Percentiles rank a stretch among this genome's conserved stretches.
Conservation (phyloP, 2,113 vertebrate genomes). For the Hymenochirus boettgeri region DNA sequence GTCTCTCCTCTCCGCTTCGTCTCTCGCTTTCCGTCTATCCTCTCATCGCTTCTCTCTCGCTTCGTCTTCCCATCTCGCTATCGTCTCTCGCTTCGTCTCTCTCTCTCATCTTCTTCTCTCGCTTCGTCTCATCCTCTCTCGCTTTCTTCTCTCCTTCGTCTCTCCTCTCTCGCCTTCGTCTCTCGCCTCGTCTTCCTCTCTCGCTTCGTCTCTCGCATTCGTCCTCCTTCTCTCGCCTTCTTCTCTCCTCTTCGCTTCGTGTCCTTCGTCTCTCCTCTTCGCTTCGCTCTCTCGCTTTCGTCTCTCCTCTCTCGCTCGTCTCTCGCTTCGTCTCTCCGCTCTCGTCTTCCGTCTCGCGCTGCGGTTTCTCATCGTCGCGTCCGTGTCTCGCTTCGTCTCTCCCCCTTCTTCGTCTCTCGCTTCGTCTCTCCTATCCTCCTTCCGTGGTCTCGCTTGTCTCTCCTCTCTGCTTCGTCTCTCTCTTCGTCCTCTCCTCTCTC, state of each 20-base stretch:
- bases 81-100: too few relatives aligned
- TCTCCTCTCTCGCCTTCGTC: too few relatives aligned
- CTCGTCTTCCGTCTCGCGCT: background rate
- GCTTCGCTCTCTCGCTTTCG: accelerated
- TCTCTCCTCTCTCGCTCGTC: too few relatives aligned
- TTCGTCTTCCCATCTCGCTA: background rate
- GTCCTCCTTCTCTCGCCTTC: too few relatives aligned
- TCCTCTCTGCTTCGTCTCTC: background rate
- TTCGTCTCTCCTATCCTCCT: background rate
- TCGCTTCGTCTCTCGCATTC: too few relatives aligned
- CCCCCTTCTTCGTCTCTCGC: background rate
- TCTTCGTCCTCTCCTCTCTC: background rate
- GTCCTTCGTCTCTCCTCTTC: background rate
- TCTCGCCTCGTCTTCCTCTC: background rate
- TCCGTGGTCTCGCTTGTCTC: background rate
- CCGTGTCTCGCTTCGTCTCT: background rate
- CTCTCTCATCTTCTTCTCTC: too few relatives aligned
- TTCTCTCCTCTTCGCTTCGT: background rate
- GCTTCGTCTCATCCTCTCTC: too few relatives aligned
- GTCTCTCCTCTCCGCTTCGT: too few relatives aligned
- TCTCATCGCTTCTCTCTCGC: too few relatives aligned
- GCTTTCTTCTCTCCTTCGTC: too few relatives aligned
- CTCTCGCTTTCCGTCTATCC: too few relatives aligned
- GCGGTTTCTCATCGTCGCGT: background rate
- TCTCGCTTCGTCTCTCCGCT: background rate